Base-by-base conservation (phyloP, 2,888 invertebrate species). In the Molanna angustata region DNA sequence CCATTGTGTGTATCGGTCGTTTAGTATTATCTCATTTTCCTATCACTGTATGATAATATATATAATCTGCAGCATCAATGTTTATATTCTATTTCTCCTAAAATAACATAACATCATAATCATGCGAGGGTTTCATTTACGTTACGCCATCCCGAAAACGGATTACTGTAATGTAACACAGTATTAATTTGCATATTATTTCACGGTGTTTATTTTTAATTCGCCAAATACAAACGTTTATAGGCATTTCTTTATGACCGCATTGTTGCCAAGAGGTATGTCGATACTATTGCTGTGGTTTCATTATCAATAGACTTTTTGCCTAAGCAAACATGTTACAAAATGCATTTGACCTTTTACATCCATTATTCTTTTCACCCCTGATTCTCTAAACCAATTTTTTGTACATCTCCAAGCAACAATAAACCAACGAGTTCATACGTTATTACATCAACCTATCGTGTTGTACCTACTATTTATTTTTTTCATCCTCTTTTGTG, bases 151-250 rank as follows among this genome's bases (percentile, higher is more conserved):
- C 27, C 35, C 35, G 13, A 35, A 35, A 35, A 35, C 6, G 14
- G 35, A 41, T 41, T 41, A 17, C n/a, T 41, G 7, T 20, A 20
- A 21, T 11, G 18, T 41, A 41, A 41, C 41, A 40, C n/a, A n/a
- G n/a, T 22, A 41, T 41, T 41, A 49, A 49, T 49, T 49, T 47
- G 47, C 47, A 49, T 49, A 20, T 21, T 20, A 41, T 40, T 49
- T 49, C 19, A 18, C 27, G 39, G 35, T 49, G 49, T 41, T 49
- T 49, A 49, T 41, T 49, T 49, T 49, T 49, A 40, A 49, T 41
- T 27, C 6, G 40, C n/a, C 18, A 31, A 43, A 27, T 27, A 18
- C 18, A 19, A 49, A 40, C 41, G 20, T 32, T 39, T 22, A n/a
- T 2, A 21, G 47, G 22, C 21, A 47, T 13, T 39, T 19, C 13